Base-by-base conservation (phyloP, 2,888 invertebrate species). In the Sicus ferrugineus region DNA sequence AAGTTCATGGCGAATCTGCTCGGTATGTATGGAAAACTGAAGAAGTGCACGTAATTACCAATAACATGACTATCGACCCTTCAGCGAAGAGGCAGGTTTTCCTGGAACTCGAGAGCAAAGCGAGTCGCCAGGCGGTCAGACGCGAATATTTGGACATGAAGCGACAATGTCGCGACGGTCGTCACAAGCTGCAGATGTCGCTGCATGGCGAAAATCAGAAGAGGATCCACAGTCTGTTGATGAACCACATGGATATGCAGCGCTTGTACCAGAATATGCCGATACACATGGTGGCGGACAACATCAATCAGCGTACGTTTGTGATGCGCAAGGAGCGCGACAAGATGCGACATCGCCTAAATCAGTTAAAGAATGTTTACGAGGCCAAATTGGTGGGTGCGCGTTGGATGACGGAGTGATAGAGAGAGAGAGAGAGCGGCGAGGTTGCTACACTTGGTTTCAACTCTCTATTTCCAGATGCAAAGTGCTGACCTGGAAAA, bases 261-360 rank as follows among this genome's bases (percentile, higher is more conserved):
- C 77, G 83, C 2, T 68, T 85, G 0, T 85, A 84, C 66, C 78
- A 82, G 59, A 77, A 78, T 23, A 84, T 85, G 83, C 83, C 84
- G 34, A 76, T 82, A 21, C 75, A 82, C 42, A 38, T 79, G 70
- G 81, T 85, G 11, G 78, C 78, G 21, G 84, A 85, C 30, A 83
- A 84, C 46, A 83, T 85, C 7, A 82, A 84, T 75, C 83, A 84
- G 69, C 79, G 81, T 2, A 83, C 84, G 5, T 85, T 85, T 78
- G 77, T 82, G 1, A 73, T 82, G 75, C 79, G 84, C 9, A 85
- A 85, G 70, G 84, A 84, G 68, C 77, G 79, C 1, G 85, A 85
- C 79, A 82, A 81, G 14, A 73, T 84, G 14, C 73, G 72, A n/a
- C 76, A 77, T 73, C 78, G 77, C 2, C 75, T 82, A 31, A 73